A percentile compares a stretch with the other conserved stretches of the same genome.
phyloP scores from a whole-genome alignment of 2,113 vertebrate species.

The Candoia aspera region DNA sequence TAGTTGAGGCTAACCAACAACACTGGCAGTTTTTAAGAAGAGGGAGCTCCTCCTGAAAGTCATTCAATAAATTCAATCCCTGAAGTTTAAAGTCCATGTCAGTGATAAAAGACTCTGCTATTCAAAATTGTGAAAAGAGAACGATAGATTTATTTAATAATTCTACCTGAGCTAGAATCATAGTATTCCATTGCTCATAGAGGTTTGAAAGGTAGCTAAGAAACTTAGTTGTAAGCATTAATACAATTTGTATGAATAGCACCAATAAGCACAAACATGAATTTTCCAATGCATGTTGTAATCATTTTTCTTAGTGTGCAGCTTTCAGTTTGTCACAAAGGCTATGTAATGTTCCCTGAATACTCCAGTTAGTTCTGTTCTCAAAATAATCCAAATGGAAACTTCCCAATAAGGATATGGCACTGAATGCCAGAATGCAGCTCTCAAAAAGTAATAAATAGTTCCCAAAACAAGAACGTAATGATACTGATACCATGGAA shows the following conservation, averaged over 20 bases:
- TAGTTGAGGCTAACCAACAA: not conserved
- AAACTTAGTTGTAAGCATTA: not conserved
- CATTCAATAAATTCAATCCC: not conserved
- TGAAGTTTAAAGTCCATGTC: not conserved
- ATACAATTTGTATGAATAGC: not conserved
- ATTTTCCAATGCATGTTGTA: not conserved
- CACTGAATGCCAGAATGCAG: not conserved
- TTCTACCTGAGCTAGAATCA: not conserved
- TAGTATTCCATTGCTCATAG: not conserved
- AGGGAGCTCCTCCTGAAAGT: not conserved
- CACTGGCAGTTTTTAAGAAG: not conserved
- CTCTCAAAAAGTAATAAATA: not conserved
- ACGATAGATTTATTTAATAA: not conserved
- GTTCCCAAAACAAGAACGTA: not conserved
- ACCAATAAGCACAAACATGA: not conserved
- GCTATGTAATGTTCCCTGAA: not conserved
- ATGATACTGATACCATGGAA: not conserved
- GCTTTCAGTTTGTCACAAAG: not conserved
- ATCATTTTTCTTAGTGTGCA: not conserved
- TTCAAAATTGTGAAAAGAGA: not conserved
- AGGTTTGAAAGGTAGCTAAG: not conserved
- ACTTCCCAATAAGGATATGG: not conserved
- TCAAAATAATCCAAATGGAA: conserved; percentile 5
- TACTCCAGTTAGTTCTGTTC: not conserved
- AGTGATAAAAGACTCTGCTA: not conserved